phyloP scores from a whole-genome alignment of 2,888 invertebrate species.

The Tromatobia lineatoria region DNA sequence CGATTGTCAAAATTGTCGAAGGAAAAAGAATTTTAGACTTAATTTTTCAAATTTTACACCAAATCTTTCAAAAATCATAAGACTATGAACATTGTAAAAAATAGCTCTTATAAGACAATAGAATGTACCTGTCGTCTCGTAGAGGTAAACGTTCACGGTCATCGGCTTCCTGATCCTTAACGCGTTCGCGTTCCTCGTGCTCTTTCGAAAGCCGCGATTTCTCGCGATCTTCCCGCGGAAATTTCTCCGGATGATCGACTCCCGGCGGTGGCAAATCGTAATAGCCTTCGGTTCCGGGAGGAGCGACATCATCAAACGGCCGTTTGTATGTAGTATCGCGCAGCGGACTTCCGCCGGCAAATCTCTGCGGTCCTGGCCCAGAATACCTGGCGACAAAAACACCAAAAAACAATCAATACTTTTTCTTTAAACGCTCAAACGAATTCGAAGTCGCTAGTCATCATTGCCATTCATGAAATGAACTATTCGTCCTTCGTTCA shows the following conservation, averaged over 20 bases:
- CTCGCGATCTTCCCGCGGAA: conserved; percentile 78
- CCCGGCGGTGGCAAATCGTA: conserved; percentile 84
- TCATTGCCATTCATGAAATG: conserved; percentile 20
- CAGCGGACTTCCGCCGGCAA: conserved; percentile 73
- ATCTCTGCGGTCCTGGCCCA: conserved; percentile 78
- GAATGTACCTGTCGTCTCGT: conserved; percentile 80
- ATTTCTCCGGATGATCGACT: conserved; percentile 81
- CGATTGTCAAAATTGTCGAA: no score
- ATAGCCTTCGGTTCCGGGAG: conserved; percentile 86
- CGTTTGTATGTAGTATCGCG: conserved; percentile 80
- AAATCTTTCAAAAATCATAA: no score
- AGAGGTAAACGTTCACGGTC: conserved; percentile 78
- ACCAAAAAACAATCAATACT: conserved; percentile 55
- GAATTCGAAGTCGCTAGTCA: conserved; percentile 34
- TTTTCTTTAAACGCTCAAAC: conserved; percentile 40
- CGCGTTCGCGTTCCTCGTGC: conserved; percentile 79
- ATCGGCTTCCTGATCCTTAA: conserved; percentile 80
- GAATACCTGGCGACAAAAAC: conserved; percentile 80
- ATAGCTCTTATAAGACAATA: background rate
- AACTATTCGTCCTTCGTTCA: conserved; percentile 43
- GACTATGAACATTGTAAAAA: no score
- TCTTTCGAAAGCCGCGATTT: conserved; percentile 76
- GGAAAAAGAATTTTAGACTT: no score
- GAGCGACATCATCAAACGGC: conserved; percentile 83
- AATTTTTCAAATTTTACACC: no score